phyloP scores from a whole-genome alignment of 2,113 vertebrate species.

The Ictalurus punctatus region DNA sequence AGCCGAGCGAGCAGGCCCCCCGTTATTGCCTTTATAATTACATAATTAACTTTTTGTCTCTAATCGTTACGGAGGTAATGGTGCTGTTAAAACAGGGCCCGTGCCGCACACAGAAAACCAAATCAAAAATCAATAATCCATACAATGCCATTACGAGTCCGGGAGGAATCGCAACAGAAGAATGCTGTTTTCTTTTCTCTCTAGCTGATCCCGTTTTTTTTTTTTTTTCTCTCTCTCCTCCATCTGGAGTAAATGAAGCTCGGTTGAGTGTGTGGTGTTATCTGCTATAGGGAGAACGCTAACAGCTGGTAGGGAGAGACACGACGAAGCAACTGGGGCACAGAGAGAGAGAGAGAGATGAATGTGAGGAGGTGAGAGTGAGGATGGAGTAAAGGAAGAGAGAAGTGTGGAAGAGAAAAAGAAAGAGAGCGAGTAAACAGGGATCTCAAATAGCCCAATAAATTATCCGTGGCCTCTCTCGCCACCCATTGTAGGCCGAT shows the following conservation, averaged over 20 bases:
- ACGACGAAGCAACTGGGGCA: constrained; percentile 64
- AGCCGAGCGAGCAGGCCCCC: constrained; percentile 85
- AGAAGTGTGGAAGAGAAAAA: constrained; percentile 22
- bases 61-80: constrained; percentile 99
- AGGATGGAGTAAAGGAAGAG: constrained; percentile 61
- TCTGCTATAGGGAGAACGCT: constrained; percentile 88
- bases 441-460: constrained; percentile 86
- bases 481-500: constrained; percentile 92
- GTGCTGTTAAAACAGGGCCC: constrained; percentile 96
- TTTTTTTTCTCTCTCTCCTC: constrained; percentile 50
- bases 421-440: constrained; percentile 41
- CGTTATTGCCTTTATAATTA: constrained; percentile 99
- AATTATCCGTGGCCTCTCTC: constrained; percentile 97
- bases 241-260: constrained; percentile 90
- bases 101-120: constrained; percentile 92
- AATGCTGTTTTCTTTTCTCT: constrained; percentile 42
- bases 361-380: constrained; percentile 1
- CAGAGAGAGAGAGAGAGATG: constrained; percentile 44
- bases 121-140: constrained; percentile 99
- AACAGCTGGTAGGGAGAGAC: constrained; percentile 84
- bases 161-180: constrained; percentile 71
- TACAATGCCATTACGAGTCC: constrained; percentile 98
- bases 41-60: constrained; percentile 99
- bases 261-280: constrained; percentile 91
- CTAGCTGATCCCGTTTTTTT: constrained; percentile 20